Conservation (phyloP, 2,797 vertebrate genomes). For the Limnodromus scolopaceus region DNA sequence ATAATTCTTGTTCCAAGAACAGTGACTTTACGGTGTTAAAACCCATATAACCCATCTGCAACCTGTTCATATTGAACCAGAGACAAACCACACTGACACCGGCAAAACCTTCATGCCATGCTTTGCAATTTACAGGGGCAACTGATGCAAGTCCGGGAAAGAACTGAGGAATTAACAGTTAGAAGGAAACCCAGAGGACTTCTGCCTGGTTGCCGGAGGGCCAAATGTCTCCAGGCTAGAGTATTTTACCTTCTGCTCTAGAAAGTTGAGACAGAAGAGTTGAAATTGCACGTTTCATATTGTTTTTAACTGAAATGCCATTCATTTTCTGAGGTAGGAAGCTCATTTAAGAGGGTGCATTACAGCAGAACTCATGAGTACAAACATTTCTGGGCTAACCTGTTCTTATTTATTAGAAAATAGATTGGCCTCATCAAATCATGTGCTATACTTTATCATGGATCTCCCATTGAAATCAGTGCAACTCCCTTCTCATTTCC, state of each 20-base stretch:
- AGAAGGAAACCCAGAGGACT: background rate
- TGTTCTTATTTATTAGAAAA: background rate
- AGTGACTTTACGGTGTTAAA: background rate
- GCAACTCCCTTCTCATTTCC: background rate
- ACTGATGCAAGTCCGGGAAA: background rate
- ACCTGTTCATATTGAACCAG: background rate
- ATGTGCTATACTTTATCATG: background rate
- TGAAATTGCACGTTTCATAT: background rate
- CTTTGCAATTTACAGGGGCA: background rate
- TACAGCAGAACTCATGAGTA: background rate
- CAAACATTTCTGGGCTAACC: background rate
- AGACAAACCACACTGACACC: background rate
- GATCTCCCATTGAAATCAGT: background rate
- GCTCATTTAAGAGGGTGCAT: background rate
- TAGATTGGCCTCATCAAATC: background rate
- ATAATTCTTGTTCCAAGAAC: background rate
- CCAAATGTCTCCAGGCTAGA: background rate
- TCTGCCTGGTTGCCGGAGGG: background rate
- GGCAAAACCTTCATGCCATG: background rate
- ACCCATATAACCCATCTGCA: background rate
- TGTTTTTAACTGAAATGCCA: background rate
- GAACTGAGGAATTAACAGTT: background rate
- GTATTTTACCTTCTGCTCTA: background rate
- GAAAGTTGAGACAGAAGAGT: background rate
- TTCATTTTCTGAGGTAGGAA: constrained; percentile 34